Base-by-base conservation (phyloP, 1,140 invertebrate genomes). In the Drosophila biarmipes region DNA sequence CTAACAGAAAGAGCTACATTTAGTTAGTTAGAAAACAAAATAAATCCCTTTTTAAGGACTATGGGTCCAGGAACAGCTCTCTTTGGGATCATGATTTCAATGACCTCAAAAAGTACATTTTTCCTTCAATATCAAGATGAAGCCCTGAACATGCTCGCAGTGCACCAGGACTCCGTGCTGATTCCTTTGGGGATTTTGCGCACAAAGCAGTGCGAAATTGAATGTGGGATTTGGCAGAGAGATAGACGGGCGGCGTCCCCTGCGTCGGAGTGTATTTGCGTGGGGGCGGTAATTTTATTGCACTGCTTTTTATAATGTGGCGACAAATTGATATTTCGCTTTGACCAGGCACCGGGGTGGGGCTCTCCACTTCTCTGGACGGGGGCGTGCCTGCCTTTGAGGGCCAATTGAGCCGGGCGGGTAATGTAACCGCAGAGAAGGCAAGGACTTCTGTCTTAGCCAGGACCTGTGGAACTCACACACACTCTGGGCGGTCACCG, bases 311-410 rank as follows among this genome's bases (percentile, higher is more conserved):
- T 90, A 90, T 90, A 87, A 90, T 90, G 87, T 90, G 82, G 79
- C 87, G 87, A 90, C 87, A 90, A 90, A 90, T 90, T 90, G 87
- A 90, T 90, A 90, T 87, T 90, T 90, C 87, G 62, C 71, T 67
- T 40, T 72, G 69, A 73, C 71, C 48, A 29, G 35, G 37, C 37
- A 15, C 34, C 29, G 29, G 19, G 42, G 21, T 11, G 21, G 38
- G 2, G 14, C 12, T 19, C 12, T n/a, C 42, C 11, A 29, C n/a
- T n/a, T n/a, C 24, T 14, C 19, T 31, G 14, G 61, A 24, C n/a
- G 43, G 43, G 31, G 56, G 53, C 37, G n/a, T 56, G 38, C 21
- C 40, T 49, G 68, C 49, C 82, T 69, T 80, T 62, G 67, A 63
- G 76, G 80, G 84, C 67, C 84, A 89, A 89, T 89, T 89, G 81